Evolutionary conservation across 2,113 vertebrate species (phyloP).

Genomic region (Alethe castanea): DNA sequence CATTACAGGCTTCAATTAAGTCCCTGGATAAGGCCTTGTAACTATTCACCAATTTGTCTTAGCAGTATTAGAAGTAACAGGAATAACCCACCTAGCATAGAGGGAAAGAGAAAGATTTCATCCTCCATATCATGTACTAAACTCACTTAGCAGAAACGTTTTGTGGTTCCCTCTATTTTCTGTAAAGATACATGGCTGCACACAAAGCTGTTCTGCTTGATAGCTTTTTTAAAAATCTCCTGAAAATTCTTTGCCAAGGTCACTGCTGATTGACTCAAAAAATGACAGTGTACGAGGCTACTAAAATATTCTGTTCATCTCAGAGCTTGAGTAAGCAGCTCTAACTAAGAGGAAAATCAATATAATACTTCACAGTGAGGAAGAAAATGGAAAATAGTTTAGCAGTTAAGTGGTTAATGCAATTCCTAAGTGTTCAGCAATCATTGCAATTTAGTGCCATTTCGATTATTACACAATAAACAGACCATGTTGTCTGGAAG

Average conservation of each 20-base stretch:
- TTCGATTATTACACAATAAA: conserved; percentile 88
- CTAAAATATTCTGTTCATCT: conserved; percentile 32
- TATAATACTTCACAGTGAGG: conserved; percentile 20
- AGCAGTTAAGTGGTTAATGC: conserved; percentile 81
- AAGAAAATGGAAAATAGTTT: conserved; percentile 60
- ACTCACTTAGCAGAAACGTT: background rate
- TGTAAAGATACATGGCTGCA: background rate
- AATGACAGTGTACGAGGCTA: background rate
- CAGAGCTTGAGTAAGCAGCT: conserved; percentile 35
- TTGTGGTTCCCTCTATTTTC: background rate
- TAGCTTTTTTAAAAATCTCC: background rate
- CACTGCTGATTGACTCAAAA: conserved; percentile 47
- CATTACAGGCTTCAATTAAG: background rate
- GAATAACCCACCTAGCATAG: background rate
- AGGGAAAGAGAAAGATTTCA: background rate
- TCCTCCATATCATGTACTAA: background rate
- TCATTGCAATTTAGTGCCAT: conserved; percentile 85
- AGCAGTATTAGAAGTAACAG: background rate
- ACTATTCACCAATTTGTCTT: background rate
- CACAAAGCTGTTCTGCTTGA: conserved; percentile 10
- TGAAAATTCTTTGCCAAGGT: conserved; percentile 56
- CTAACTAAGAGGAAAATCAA: conserved; percentile 38
- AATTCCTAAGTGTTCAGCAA: conserved; percentile 82
- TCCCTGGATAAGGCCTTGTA: background rate
- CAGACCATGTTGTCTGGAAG: conserved; percentile 86